Evolutionary conservation across 2,797 vertebrate species (phyloP), one percentile per base, ranked within the genome.

Genomic region (Micromesistius poutassou): DNA sequence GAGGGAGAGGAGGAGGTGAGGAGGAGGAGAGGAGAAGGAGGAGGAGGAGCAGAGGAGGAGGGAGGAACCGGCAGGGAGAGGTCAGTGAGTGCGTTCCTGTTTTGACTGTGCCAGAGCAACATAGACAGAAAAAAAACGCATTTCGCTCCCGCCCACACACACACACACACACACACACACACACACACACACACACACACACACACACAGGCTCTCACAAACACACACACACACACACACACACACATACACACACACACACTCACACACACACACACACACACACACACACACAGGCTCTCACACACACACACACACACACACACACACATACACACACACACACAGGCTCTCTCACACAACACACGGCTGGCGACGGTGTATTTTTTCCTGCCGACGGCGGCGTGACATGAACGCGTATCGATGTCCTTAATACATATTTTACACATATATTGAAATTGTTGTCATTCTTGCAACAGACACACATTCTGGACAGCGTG

Each of bases 11-110:
- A 42, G 74, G 68, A 62, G 25, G 71, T 74, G 73, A 73, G n/a
- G 81, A 68, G 73, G 74, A 77, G 7, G 30, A 1, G 13, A 46
- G 28, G 72, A 25, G 70, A 74, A 55, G 78, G 16, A 72, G 76
- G 71, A 86, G 85, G 87, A 89, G 85, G 85, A 42, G 80, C 81
- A 79, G 79, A 83, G 78, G 77, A 76, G 73, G 73, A 73, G 78
- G 72, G 8, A 70, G 75, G 80, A 40, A 38, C 30, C 30, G 62
- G 30, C 28, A 33, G 70, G 31, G 70, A 33, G 30, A 71, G 70
- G 70, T 50, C 73, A 35, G 72, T 62, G 72, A 74, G 33, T 72
- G 40, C 35, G 8, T 28, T 22, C 42, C 35, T 62, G 55, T 68
- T n/a, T 12, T 68, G 25, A 30, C 74, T n/a, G 31, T 33, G 33